Evolutionary conservation across 2,113 vertebrate species (phyloP).

Genomic region (Ranitomeya variabilis): DNA sequence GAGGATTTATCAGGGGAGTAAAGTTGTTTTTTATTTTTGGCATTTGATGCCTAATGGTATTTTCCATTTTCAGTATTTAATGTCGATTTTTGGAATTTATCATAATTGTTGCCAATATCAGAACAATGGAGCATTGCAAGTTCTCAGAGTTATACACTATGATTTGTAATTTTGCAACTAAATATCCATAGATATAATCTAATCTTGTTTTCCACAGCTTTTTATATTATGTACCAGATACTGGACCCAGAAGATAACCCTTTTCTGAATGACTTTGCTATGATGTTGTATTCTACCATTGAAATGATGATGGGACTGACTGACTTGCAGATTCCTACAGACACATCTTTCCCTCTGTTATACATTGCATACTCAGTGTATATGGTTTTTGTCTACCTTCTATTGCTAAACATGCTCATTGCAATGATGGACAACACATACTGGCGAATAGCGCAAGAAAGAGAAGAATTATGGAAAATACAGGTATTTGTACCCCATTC

Average conservation of each 20-base stretch:
- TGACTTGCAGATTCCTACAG: slow-evolving; percentile 45
- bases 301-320: slow-evolving; percentile 54
- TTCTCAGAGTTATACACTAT: too few species aligned
- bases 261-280: slow-evolving; percentile 52
- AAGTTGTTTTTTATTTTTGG: too few species aligned
- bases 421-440: slow-evolving; percentile 49
- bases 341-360: slow-evolving; percentile 34
- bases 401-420: slow-evolving; percentile 44
- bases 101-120: too few species aligned
- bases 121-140: too few species aligned
- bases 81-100: too few species aligned
- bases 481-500: slow-evolving; percentile 10
- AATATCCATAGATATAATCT: neutral
- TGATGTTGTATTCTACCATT: neutral
- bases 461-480: neutral
- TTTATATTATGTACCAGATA: slow-evolving; percentile 54
- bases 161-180: neutral
- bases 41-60: too few species aligned
- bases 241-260: slow-evolving; percentile 6
- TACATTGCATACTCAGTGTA: slow-evolving; percentile 35
- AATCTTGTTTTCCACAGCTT: slow-evolving; percentile 19
- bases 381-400: slow-evolving; percentile 39
- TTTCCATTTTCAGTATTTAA: too few species aligned
- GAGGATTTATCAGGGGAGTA: too few species aligned
- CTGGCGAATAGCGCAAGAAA: slow-evolving; percentile 41